Percentiles rank a stretch among this genome's conserved stretches.
Conservation (phyloP, 2,888 invertebrate species). For the Ariolimax columbianus region DNA sequence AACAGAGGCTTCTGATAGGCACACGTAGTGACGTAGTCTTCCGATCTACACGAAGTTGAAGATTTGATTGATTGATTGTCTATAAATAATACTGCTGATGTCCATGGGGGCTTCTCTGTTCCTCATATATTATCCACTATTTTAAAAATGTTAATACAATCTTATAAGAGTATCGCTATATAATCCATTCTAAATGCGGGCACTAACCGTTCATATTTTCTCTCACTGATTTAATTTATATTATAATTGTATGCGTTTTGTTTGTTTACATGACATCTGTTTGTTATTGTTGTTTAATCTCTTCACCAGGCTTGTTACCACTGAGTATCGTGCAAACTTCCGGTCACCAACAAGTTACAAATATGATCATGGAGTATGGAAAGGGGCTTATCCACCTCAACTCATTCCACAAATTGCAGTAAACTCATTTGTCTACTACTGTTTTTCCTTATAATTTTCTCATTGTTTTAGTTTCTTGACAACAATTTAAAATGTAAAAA, state of each 20-base stretch:
- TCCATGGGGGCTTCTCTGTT: too few species aligned
- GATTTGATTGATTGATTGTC: too few species aligned
- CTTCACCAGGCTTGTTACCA: constrained; percentile 59
- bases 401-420: constrained; percentile 53
- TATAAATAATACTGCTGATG: too few species aligned
- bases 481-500: too few species aligned
- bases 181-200: neutral
- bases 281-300: neutral
- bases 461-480: too few species aligned
- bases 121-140: too few species aligned
- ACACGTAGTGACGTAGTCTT: too few species aligned
- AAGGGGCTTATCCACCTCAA: constrained; percentile 72
- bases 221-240: neutral
- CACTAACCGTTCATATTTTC: neutral
- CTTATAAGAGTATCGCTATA: too few species aligned
- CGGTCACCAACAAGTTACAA: constrained; percentile 69
- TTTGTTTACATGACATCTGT: too few species aligned
- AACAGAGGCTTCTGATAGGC: too few species aligned
- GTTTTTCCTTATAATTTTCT: neutral
- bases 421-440: constrained; percentile 3
- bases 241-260: neutral
- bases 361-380: constrained; percentile 75
- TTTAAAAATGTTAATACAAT: too few species aligned
- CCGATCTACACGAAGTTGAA: too few species aligned
- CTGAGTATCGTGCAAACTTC: constrained; percentile 75